Evolutionary conservation across 2,797 vertebrate species (phyloP).

Genomic region (Chiloscyllium punctatum): DNA sequence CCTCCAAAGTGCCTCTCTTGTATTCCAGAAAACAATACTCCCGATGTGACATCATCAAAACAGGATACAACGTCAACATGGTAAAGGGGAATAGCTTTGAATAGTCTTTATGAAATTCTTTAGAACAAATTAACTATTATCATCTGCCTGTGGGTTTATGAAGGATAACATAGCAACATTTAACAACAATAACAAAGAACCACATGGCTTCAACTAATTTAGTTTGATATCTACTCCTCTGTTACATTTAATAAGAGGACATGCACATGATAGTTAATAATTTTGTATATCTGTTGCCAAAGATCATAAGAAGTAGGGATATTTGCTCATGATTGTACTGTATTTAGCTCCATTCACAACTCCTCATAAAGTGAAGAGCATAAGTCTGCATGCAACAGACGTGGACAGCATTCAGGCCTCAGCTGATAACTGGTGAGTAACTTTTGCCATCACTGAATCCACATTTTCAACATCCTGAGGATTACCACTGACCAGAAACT

Average conservation of each 20-base stretch:
- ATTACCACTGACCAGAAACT: too few relatives aligned
- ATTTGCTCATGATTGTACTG: too few relatives aligned
- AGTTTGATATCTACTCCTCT: neutral
- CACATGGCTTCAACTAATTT: neutral
- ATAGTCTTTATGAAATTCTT: neutral
- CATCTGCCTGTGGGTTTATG: neutral
- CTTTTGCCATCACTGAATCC: too few relatives aligned
- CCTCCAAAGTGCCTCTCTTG: neutral
- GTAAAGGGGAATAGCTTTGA: neutral
- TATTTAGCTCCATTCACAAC: too few relatives aligned
- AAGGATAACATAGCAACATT: too few relatives aligned
- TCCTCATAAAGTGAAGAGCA: too few relatives aligned
- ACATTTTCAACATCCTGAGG: too few relatives aligned
- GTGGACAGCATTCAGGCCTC: too few relatives aligned
- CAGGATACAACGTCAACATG: slow-evolving; percentile 5
- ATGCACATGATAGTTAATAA: neutral
- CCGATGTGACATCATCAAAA: neutral
- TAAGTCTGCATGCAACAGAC: too few relatives aligned
- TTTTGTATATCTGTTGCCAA: neutral
- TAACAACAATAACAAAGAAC: neutral
- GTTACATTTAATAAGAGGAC: neutral
- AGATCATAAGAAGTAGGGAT: neutral
- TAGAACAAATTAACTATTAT: neutral
- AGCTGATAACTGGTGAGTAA: too few relatives aligned
- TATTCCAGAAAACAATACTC: neutral